Conservation (phyloP, 2,888 invertebrate species). For the Coenonympha glycerion region DNA sequence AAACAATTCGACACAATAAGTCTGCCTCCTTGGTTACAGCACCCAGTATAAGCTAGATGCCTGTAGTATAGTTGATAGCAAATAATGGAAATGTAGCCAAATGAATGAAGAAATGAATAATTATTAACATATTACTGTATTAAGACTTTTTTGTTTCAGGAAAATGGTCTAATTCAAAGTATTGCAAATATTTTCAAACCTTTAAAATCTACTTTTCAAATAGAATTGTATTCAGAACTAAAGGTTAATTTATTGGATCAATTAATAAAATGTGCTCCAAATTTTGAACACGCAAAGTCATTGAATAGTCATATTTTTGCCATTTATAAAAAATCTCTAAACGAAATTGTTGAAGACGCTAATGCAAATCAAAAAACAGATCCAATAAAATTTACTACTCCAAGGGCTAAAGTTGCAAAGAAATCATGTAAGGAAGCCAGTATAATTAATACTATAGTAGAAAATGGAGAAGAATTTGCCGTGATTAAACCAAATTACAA, state of each 20-base stretch:
- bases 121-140: too few relatives aligned
- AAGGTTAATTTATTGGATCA: conserved; percentile 35
- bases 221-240: conserved; percentile 32
- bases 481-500: conserved; percentile 81
- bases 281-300: conserved; percentile 14
- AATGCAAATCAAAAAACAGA: conserved; percentile 18
- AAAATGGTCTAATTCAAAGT: conserved; percentile 20
- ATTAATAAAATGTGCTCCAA: conserved; percentile 30
- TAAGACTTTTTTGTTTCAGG: conserved; percentile 42
- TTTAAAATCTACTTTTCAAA: conserved; percentile 33
- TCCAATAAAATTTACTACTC: conserved; percentile 40
- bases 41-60: too few relatives aligned
- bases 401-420: conserved; percentile 39
- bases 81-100: too few relatives aligned
- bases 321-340: conserved; percentile 3
- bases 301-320: conserved; percentile 9
- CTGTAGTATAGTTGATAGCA: too few relatives aligned
- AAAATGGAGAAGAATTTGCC: conserved; percentile 79
- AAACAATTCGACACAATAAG: too few relatives aligned
- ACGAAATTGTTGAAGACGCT: conserved; percentile 17
- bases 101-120: too few relatives aligned
- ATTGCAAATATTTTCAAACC: conserved; percentile 35
- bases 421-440: conserved; percentile 45
- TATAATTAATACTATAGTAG: conserved; percentile 59
- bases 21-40: too few relatives aligned